Conservation (phyloP, 2,797 vertebrate species). For the Loris lydekkerianus region DNA sequence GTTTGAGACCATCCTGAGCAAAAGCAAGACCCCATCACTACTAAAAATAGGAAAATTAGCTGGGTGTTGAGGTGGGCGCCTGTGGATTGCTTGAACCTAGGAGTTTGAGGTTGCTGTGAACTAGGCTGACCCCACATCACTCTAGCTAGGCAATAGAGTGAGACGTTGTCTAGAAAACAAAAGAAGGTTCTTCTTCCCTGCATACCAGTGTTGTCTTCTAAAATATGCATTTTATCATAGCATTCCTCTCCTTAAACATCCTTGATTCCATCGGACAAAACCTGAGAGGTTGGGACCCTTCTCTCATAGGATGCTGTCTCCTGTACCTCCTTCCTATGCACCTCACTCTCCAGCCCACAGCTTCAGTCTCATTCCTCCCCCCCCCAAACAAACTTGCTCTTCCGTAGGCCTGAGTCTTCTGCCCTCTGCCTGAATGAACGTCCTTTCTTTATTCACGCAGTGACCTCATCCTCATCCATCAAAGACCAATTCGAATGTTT, state of each 20-base stretch:
- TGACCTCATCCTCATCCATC: conserved; percentile 9
- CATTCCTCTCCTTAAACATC: not conserved
- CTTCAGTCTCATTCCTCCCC: not conserved
- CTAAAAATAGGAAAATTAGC: no score
- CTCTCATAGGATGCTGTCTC: not conserved
- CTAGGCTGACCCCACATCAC: no score
- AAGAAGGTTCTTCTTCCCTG: not conserved
- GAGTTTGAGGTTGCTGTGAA: no score
- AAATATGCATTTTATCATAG: not conserved
- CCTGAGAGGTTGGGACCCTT: not conserved
- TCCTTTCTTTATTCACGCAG: not conserved
- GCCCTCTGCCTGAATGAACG: not conserved
- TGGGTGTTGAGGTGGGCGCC: no score
- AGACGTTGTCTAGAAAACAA: no score
- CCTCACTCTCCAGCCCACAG: not conserved
- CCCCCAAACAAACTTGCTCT: not conserved
- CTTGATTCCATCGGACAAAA: not conserved
- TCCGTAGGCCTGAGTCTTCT: not conserved
- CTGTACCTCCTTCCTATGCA: not conserved
- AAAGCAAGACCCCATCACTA: no score
- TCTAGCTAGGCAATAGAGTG: no score
- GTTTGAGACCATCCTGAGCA: no score
- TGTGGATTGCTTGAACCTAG: no score
- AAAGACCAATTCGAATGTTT: not conserved
- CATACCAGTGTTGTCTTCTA: not conserved